Percentiles rank a stretch among this genome's conserved stretches.
Evolutionary conservation across 2,113 vertebrate genomes (phyloP).

Genomic region (Motacilla alba): DNA sequence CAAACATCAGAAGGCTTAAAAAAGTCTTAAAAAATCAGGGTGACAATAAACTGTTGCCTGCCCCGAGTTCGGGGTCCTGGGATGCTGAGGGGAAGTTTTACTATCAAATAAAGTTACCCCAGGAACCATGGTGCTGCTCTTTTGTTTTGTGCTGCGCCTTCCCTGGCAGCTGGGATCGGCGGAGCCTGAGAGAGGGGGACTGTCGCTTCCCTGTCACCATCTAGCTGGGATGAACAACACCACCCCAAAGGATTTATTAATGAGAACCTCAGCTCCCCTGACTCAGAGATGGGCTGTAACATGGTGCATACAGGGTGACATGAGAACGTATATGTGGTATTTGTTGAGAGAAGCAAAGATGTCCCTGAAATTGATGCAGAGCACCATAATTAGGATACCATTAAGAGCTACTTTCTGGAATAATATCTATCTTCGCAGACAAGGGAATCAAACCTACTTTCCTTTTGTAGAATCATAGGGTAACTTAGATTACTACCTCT

Average conservation of each 20-base stretch:
- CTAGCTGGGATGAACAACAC: no score
- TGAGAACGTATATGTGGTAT: neutral
- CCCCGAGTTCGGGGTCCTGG: no score
- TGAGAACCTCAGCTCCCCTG: neutral
- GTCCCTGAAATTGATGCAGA: neutral
- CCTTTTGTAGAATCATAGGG: neutral
- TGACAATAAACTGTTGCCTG: no score
- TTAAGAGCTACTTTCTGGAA: neutral
- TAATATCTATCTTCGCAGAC: neutral
- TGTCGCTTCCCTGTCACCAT: no score
- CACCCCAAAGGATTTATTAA: neutral
- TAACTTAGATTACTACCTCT: neutral
- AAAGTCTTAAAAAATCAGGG: no score
- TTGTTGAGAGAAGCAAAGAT: neutral
- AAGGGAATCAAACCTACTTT: neutral
- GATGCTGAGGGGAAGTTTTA: no score
- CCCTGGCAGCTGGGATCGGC: no score
- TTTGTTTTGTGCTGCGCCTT: no score
- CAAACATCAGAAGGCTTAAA: no score
- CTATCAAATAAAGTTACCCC: no score
- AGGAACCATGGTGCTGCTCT: no score
- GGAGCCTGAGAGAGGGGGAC: no score
- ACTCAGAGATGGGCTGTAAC: neutral
- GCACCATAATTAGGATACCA: neutral
- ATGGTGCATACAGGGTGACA: neutral